A percentile compares a stretch with the other conserved stretches of the same genome.
phyloP scores from a whole-genome alignment of 2,888 invertebrate species.

The Drosophila fulvimacula region DNA sequence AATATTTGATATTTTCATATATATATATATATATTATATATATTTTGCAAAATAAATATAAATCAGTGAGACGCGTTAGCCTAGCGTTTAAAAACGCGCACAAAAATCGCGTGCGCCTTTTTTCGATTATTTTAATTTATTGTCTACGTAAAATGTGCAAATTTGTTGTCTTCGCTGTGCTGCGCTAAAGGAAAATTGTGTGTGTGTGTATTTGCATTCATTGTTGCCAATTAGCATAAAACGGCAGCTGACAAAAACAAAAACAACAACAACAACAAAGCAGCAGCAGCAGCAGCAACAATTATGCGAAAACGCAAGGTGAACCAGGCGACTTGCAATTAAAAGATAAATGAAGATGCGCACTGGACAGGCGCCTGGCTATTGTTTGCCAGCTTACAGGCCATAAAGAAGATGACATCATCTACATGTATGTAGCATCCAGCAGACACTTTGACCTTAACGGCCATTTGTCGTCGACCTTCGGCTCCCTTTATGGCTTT shows the following conservation, averaged over 20 bases:
- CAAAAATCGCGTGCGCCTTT: constrained; percentile 30
- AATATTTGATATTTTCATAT: constrained; percentile 5
- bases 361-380: constrained; percentile 37
- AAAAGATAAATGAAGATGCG: constrained; percentile 64
- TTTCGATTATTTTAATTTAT: constrained; percentile 66
- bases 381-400: constrained; percentile 63
- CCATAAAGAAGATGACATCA: constrained; percentile 57
- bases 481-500: constrained; percentile 61
- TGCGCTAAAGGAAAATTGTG: constrained; percentile 54
- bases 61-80: constrained; percentile 11
- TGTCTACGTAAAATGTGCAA: constrained; percentile 60
- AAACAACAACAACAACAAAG: constrained; percentile 18
- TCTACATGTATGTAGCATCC: constrained; percentile 30
- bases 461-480: constrained; percentile 50
- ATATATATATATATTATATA: not conserved
- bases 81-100: constrained; percentile 41
- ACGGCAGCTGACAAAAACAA: constrained; percentile 32
- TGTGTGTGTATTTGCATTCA: constrained; percentile 56
- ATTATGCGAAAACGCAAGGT: constrained; percentile 45
- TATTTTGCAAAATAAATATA: constrained; percentile 8
- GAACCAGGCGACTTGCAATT: constrained; percentile 50
- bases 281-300: constrained; percentile 14
- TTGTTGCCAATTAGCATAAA: constrained; percentile 70
- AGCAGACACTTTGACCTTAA: constrained; percentile 65
- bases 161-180: constrained; percentile 37